phyloP scores from a whole-genome alignment of 2,888 invertebrate species.

The Macrophya alboannulata region DNA sequence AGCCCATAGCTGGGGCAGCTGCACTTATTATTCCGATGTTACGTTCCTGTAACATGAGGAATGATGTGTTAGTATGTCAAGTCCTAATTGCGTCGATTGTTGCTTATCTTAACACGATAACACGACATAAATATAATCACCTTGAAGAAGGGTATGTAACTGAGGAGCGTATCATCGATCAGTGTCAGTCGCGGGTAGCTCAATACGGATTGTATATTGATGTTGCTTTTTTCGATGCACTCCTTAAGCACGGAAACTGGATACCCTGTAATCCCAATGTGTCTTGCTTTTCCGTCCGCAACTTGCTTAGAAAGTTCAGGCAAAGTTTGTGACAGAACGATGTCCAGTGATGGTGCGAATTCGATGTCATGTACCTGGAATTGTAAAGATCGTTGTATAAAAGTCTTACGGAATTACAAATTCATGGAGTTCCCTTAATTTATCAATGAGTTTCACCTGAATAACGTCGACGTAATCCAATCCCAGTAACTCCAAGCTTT shows the following conservation, averaged over 20 bases:
- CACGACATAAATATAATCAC: constrained; percentile 78
- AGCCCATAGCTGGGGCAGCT: constrained; percentile 91
- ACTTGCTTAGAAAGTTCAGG: constrained; percentile 90
- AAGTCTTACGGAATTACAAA: background rate
- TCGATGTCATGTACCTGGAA: constrained; percentile 95
- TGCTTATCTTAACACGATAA: background rate
- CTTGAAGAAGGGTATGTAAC: constrained; percentile 89
- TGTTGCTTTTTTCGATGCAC: constrained; percentile 85
- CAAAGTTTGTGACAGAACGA: constrained; percentile 92
- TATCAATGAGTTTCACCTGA: constrained; percentile 84
- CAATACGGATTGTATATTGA: constrained; percentile 87
- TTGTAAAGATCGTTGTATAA: constrained; percentile 27
- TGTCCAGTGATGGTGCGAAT: constrained; percentile 89
- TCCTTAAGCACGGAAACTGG: constrained; percentile 90
- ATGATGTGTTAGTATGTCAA: background rate
- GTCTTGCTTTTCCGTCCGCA: constrained; percentile 87
- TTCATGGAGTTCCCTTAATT: background rate
- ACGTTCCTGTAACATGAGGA: constrained; percentile 81
- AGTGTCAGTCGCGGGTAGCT: constrained; percentile 92
- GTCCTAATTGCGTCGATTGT: constrained; percentile 1
- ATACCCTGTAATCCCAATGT: constrained; percentile 94
- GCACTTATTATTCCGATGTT: constrained; percentile 93
- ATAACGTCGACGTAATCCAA: constrained; percentile 94
- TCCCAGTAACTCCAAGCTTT: constrained; percentile 87
- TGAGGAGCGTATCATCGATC: constrained; percentile 88